Evolutionary conservation across 2,113 vertebrate species (phyloP), one percentile per base, ranked within the genome.

Genomic region (Caloenas nicobarica): DNA sequence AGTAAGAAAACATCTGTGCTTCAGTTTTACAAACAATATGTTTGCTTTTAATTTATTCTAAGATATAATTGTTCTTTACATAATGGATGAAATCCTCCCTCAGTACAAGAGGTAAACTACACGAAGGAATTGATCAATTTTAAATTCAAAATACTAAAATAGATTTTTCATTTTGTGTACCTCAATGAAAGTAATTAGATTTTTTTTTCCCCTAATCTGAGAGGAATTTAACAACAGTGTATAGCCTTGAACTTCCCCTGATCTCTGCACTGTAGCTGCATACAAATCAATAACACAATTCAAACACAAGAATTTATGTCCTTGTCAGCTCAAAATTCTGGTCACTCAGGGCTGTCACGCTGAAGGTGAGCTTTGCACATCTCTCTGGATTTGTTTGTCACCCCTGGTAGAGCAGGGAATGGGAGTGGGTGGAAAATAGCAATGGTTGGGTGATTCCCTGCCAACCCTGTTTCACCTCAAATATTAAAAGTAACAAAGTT

Each of bases 181-280:
- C 53, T 95, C 92, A 69, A 50, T 92, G 84, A 78, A 96, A 93
- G 72, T 88, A 91, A 97, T 96, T 92, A 93, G 65, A 42, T 76
- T 68, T 94, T 92, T 65, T 81, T 80, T 40, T 5, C 19, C 14
- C 44, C 14, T 89, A 90, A 95, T 93, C 89, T 85, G 83, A 91
- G 81, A 91, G 66, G 90, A 96, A 94, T 97, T 96, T 96, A 80
- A 90, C 9, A 46, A 83, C 36, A 81, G 65, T 10, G 70, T 56
- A 69, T 60, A 94, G 80, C 90, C 83, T 97, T 96, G 94, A 96
- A 96, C 91, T 96, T 93, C 73, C 78, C 36, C 93, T 91, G 94
- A 95, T 96, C 93, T 96, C 88, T 89, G 77, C 86, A 80, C 94
- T 92, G 66, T 73, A 92, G 88, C 92, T 95, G 95, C 91, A 93